Conservation (phyloP, 2,113 vertebrate genomes). For the Daboia siamensis region DNA sequence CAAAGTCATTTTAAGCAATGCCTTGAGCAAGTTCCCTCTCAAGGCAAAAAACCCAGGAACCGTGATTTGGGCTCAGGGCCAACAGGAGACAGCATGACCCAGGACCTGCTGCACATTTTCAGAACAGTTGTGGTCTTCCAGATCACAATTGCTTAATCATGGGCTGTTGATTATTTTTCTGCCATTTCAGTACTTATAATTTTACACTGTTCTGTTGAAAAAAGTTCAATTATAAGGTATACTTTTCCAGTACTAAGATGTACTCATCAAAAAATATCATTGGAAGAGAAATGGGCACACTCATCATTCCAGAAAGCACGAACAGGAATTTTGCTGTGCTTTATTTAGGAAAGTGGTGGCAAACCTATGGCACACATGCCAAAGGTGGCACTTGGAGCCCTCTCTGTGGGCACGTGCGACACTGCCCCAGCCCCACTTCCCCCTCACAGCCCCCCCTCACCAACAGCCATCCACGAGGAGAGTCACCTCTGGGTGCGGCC, state of each 20-base stretch:
- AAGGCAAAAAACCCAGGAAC: neutral
- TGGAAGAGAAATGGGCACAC: neutral
- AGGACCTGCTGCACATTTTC: neutral
- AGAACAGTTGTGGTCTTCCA: neutral
- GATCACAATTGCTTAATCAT: neutral
- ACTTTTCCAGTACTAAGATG: neutral
- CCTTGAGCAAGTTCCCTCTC: neutral
- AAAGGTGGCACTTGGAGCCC: too few relatives aligned
- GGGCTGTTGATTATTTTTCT: neutral
- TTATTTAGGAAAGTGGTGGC: neutral
- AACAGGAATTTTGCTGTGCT: neutral
- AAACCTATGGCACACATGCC: too few relatives aligned
- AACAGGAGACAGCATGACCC: neutral
- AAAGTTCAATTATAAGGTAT: neutral
- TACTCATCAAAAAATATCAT: neutral
- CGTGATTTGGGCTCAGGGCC: neutral
- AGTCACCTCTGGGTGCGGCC: too few relatives aligned
- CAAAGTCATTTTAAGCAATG: neutral
- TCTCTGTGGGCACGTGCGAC: too few relatives aligned
- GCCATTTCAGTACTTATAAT: neutral
- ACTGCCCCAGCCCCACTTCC: too few relatives aligned
- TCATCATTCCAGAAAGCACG: neutral
- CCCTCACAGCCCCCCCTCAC: too few relatives aligned
- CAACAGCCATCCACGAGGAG: too few relatives aligned
- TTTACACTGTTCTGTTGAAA: neutral